These are phyloP conservation scores for Ardeotis arabs DNA, from an alignment of 2,113 vertebrate species.

Conservation along the genomic window DNA sequence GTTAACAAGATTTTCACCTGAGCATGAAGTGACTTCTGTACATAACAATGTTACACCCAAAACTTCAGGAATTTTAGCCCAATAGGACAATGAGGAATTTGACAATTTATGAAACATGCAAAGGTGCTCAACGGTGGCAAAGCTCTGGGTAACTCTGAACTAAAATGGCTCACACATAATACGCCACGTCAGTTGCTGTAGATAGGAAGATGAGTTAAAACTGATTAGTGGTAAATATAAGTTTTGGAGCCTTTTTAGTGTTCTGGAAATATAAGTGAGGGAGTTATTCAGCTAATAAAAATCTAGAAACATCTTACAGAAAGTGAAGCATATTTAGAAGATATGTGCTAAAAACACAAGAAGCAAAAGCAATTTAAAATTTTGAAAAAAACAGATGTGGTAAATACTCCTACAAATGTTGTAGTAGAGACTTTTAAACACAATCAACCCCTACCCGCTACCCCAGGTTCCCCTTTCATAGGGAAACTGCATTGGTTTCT, in stretches of 20 bases:
- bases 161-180: not conserved
- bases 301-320: not conserved
- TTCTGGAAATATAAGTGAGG: not conserved
- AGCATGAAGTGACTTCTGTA: not conserved
- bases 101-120: not conserved
- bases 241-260: not conserved
- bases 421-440: not conserved
- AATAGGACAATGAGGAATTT: not conserved
- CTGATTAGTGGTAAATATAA: not conserved
- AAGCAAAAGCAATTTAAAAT: not conserved
- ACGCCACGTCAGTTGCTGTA: not conserved
- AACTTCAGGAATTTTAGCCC: not conserved
- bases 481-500: not conserved
- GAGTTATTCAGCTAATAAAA: not conserved
- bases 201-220: not conserved
- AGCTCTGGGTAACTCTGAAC: not conserved
- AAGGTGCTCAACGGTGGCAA: not conserved
- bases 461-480: not conserved
- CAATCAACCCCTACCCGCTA: rapidly evolving
- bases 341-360: not conserved
- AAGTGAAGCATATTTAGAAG: not conserved
- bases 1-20: not conserved
- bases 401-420: not conserved
- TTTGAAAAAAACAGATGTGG: not conserved
- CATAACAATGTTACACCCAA: not conserved